Conservation (phyloP, 2,797 vertebrate species). For the Enteromius argenteus region DNA sequence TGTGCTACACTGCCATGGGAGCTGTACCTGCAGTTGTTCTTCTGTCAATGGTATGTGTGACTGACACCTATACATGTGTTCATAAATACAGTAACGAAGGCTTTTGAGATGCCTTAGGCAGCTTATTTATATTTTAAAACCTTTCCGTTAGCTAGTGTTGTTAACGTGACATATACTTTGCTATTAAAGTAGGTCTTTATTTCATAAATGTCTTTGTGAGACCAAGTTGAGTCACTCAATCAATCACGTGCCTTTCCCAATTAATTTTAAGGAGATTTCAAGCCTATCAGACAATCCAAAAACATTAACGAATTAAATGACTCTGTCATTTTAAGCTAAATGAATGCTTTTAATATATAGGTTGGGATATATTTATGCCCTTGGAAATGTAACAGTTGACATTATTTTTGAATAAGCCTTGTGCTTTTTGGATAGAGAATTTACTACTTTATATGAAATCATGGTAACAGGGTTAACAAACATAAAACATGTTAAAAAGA, state of each 20-base stretch:
- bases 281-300: background rate
- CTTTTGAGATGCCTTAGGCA: background rate
- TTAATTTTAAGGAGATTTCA: background rate
- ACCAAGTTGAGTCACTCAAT: background rate
- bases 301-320: background rate
- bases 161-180: background rate
- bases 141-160: background rate
- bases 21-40: conserved; percentile 89
- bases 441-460: background rate
- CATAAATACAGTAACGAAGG: conserved; percentile 5
- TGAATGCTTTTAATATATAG: background rate
- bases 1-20: conserved; percentile 91
- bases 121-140: background rate
- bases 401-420: background rate
- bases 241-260: background rate
- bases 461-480: background rate
- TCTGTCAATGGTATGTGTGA: conserved; percentile 88
- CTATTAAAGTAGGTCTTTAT: conserved; percentile 1
- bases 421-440: background rate
- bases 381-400: background rate
- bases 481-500: background rate
- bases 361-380: background rate
- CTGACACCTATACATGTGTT: background rate
- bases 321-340: background rate
- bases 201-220: background rate